These are phyloP conservation scores for Epinotia nisella DNA, from an alignment of 2,888 invertebrate genomes.

Conservation along the genomic window DNA sequence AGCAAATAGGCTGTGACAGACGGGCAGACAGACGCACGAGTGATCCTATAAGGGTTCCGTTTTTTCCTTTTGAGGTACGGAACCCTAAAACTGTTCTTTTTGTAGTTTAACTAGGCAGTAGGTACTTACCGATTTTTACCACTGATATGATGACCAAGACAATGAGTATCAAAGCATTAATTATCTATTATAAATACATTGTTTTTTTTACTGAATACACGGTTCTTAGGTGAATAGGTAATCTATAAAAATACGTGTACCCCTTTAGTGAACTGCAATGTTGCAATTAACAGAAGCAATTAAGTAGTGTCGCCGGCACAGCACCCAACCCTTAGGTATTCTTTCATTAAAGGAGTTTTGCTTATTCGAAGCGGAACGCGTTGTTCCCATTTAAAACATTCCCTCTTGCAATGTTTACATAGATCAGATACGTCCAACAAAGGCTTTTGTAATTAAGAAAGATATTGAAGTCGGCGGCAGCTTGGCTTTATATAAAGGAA, in stretches of 20 bases:
- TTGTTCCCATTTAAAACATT: constrained; percentile 84
- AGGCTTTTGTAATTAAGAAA: constrained; percentile 84
- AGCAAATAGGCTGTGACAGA: too few species aligned
- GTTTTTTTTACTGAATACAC: background rate
- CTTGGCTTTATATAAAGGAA: constrained; percentile 81
- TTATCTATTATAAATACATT: background rate
- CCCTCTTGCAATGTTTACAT: constrained; percentile 80
- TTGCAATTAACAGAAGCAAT: constrained; percentile 41
- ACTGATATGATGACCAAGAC: background rate
- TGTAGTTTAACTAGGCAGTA: too few species aligned
- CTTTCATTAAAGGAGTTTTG: constrained; percentile 77
- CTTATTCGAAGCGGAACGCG: constrained; percentile 80
- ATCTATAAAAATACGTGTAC: constrained; percentile 4
- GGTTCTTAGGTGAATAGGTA: background rate
- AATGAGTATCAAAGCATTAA: background rate
- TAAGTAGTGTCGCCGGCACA: constrained; percentile 35
- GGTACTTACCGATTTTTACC: background rate
- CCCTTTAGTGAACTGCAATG: constrained; percentile 24
- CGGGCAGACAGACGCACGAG: too few species aligned
- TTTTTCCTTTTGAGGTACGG: too few species aligned
- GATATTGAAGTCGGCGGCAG: constrained; percentile 84
- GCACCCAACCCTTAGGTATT: constrained; percentile 66
- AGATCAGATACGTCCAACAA: constrained; percentile 85
- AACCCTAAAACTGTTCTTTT: too few species aligned
- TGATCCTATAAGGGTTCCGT: too few species aligned